A percentile compares a stretch with the other conserved stretches of the same genome.
These are phyloP conservation scores for Spheniscus mendiculus DNA, from an alignment of 2,113 vertebrate genomes.

Conservation along the genomic window DNA sequence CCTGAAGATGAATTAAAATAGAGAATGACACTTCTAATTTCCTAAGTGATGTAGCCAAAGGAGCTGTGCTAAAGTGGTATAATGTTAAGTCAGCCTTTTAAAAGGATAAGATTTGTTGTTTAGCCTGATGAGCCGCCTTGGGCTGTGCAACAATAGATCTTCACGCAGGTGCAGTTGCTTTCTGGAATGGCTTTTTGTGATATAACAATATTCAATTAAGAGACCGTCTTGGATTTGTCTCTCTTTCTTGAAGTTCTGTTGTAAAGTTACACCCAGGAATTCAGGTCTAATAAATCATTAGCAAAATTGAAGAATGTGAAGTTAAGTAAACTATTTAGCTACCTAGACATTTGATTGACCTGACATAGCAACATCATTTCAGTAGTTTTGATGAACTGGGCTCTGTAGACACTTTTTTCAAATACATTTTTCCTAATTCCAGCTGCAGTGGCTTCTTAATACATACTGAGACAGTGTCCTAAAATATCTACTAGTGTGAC, in stretches of 20 bases:
- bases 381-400: not conserved
- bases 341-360: not conserved
- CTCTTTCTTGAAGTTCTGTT: not conserved
- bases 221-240: not conserved
- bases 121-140: not conserved
- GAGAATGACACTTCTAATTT: constrained; percentile 69
- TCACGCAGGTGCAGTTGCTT: not conserved
- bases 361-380: not conserved
- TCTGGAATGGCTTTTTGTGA: constrained; percentile 1
- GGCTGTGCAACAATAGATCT: not conserved
- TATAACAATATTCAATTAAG: no score
- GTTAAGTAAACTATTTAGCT: not conserved
- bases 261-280: not conserved
- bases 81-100: constrained; percentile 25
- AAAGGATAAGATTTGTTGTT: constrained; percentile 22
- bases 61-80: not conserved
- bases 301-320: not conserved
- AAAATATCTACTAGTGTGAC: not conserved
- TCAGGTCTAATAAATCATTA: not conserved
- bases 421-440: not conserved
- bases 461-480: not conserved
- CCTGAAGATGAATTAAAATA: constrained; percentile 67
- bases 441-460: not conserved
- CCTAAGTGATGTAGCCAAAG: constrained; percentile 38
- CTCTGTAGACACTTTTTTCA: not conserved